phyloP scores from a whole-genome alignment of 2,797 vertebrate species.

The Sorex maritimensis region DNA sequence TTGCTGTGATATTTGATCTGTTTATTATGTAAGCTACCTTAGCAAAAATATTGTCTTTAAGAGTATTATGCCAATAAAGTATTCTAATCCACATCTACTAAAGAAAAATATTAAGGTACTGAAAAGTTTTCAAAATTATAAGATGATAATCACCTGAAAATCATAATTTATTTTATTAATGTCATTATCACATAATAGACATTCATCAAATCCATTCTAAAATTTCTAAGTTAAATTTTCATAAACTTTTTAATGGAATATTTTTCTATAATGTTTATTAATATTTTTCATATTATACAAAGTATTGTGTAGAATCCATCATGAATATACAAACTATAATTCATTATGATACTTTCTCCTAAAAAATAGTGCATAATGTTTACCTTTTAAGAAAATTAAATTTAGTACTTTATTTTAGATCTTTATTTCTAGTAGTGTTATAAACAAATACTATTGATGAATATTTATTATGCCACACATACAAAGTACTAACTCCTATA shows the following conservation, averaged over 20 bases:
- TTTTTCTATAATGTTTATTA: neutral
- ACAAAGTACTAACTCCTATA: neutral
- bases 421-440: conserved; percentile 55
- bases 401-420: neutral
- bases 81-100: neutral
- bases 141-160: neutral
- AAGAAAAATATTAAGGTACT: neutral
- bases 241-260: conserved; percentile 26
- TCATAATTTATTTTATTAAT: conserved; percentile 1
- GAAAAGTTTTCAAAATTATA: conserved; percentile 5
- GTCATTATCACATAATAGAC: neutral
- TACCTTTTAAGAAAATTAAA: neutral
- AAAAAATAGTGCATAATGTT: neutral
- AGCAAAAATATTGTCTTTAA: neutral
- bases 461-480: neutral
- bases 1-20: neutral
- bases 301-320: neutral
- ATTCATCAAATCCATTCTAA: neutral
- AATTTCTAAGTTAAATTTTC: neutral
- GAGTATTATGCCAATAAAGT: conserved; percentile 4
- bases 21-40: conserved; percentile 1
- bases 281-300: neutral
- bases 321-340: neutral
- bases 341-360: conserved; percentile 8
- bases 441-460: conserved; percentile 23